Percentiles rank a stretch among this genome's conserved stretches.
phyloP scores from a whole-genome alignment of 1,140 invertebrate genomes.

The Pogonomyrmex californicus region DNA sequence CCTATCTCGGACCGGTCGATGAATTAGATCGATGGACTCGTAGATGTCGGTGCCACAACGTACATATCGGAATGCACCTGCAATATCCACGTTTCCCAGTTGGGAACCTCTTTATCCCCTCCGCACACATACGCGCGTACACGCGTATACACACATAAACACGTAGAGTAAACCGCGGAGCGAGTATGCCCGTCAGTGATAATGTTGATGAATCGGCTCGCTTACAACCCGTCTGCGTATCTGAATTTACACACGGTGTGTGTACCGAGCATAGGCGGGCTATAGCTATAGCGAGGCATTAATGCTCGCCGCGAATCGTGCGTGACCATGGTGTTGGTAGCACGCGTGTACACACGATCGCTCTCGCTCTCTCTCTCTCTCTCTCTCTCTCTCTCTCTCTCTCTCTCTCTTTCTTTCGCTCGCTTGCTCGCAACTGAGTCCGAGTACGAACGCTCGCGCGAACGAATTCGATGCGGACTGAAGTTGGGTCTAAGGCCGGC shows the following conservation, averaged over 20 bases:
- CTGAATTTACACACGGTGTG: constrained; percentile 54
- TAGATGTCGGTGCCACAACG: constrained; percentile 30
- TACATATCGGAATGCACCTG: constrained; percentile 57
- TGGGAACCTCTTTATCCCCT: constrained; percentile 62
- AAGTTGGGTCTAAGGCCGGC: constrained; percentile 37
- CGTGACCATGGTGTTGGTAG: constrained; percentile 57
- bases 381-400: background rate
- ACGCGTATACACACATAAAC: background rate
- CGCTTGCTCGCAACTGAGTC: background rate
- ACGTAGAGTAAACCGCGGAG: constrained; percentile 75
- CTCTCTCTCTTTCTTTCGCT: background rate
- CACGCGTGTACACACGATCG: constrained; percentile 36
- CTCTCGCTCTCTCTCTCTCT: background rate
- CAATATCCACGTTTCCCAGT: constrained; percentile 53
- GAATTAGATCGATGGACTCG: constrained; percentile 57
- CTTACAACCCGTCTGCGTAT: constrained; percentile 71
- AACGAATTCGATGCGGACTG: constrained; percentile 6
- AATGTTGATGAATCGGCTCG: constrained; percentile 85
- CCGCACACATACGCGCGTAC: background rate
- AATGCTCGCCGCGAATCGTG: constrained; percentile 52
- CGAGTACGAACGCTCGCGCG: constrained; percentile 38
- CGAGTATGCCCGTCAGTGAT: constrained; percentile 80
- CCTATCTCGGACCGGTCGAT: constrained; percentile 33
- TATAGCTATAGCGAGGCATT: constrained; percentile 42
- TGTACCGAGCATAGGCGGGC: constrained; percentile 18